phyloP scores from a whole-genome alignment of 1,140 invertebrate species.

The Platyscapa corneri region DNA sequence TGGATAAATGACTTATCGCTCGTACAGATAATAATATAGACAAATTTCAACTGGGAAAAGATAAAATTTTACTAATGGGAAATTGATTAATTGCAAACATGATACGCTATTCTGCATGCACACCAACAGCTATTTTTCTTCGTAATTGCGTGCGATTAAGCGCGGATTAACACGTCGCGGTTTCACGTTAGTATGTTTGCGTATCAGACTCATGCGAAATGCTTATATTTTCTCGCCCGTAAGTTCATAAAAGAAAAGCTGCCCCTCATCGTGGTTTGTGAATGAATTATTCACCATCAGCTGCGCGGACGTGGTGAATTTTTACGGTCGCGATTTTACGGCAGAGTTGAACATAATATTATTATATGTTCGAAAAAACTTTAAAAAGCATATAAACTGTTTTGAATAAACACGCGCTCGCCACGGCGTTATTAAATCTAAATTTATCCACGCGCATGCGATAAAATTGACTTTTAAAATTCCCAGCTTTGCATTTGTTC shows the following conservation, averaged over 20 bases:
- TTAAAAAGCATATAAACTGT: constrained; percentile 12
- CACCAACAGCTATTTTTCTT: constrained; percentile 39
- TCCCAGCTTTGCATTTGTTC: not conserved
- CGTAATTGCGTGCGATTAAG: constrained; percentile 49
- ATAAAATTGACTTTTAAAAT: constrained; percentile 26
- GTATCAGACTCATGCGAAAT: constrained; percentile 32
- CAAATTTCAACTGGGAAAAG: not conserved
- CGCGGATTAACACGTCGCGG: constrained; percentile 42
- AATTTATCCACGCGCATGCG: constrained; percentile 19
- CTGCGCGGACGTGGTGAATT: not conserved
- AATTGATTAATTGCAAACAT: constrained; percentile 48
- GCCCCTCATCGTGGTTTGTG: not conserved
- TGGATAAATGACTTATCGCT: too few relatives aligned
- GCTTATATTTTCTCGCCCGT: not conserved
- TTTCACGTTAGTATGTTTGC: constrained; percentile 32
- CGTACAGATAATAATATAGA: not conserved
- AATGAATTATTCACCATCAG: not conserved
- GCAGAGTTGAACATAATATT: constrained; percentile 25
- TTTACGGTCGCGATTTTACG: constrained; percentile 30
- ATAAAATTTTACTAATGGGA: constrained; percentile 16
- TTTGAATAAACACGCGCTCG: not conserved
- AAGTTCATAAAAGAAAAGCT: constrained; percentile 30
- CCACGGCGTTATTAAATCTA: constrained; percentile 28
- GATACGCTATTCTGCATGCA: constrained; percentile 19
- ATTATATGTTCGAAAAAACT: not conserved